Evolutionary conservation across 1,140 invertebrate genomes (phyloP), one percentile per base, ranked within the genome.

Genomic region (Bombus sylvicola): DNA sequence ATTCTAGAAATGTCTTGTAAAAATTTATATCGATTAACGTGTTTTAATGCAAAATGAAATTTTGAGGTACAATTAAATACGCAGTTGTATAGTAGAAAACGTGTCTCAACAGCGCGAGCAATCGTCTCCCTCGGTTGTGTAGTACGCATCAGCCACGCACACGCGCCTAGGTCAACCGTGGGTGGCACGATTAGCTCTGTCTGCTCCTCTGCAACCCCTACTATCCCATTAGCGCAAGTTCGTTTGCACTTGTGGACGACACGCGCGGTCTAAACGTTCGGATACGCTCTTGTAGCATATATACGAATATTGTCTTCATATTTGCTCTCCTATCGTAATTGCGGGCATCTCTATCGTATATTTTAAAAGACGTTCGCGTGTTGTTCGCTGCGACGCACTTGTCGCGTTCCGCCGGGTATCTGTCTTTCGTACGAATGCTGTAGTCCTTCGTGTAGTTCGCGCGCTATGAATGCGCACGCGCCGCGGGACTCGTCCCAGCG

Each of bases 161-260:
- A 85, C 77, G 76, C 47, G 77, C 77, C 68, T 85, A 85, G 76
- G 77, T 85, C 77, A 85, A 85, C 68, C 68, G 77, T 84, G 83
- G 76, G 75, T 79, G 66, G 47, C n/a, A 47, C 28, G 74, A 37
- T 34, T 80, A 73, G 68, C 68, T 72, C 69, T 41, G 41, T 80
- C 59, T 72, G 34, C 41, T n/a, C 10, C 31, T 59, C 41, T 62
- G 15, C 53, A 64, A 80, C 77, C 83, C 66, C 53, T 62, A n/a
- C 41, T 77, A 71, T 57, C 18, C 66, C 37, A 39, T 66, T 28
- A 34, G 28, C 37, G n/a, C 41, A 78, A 47, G 53, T 71, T 39
- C 76, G 68, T 79, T 71, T 84, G 62, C 76, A 79, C 76, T 83
- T 64, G 31, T 62, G 47, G n/a, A n/a, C 37, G 66, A 43, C 18